Conservation (phyloP, 2,113 vertebrate species). For the Chamaea fasciata region DNA sequence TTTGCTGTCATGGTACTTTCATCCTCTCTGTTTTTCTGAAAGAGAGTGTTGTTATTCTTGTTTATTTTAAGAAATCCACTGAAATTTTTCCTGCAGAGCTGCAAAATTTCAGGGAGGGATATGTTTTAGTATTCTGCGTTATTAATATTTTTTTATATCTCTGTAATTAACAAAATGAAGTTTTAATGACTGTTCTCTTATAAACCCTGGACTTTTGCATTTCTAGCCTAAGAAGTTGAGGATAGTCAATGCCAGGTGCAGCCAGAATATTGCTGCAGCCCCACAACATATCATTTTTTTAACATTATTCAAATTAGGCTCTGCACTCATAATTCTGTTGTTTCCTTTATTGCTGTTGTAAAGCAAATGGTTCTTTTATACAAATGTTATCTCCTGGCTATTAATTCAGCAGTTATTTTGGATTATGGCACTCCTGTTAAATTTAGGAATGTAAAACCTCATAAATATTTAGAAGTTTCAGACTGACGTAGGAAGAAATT, state of each 20-base stretch:
- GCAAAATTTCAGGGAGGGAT: not conserved
- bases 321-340: constrained; percentile 73
- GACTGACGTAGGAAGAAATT: constrained; percentile 63
- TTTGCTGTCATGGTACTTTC: not conserved
- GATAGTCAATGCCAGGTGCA: constrained; percentile 56
- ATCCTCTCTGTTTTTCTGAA: constrained; percentile 1
- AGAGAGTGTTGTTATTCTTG: not conserved
- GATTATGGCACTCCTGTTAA: constrained; percentile 74
- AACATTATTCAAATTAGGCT: constrained; percentile 76
- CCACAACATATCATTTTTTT: constrained; percentile 54
- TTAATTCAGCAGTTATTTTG: constrained; percentile 79
- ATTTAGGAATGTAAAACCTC: constrained; percentile 65
- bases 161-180: constrained; percentile 52
- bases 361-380: constrained; percentile 78
- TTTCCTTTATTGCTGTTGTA: constrained; percentile 78
- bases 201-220: constrained; percentile 52
- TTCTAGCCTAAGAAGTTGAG: constrained; percentile 49
- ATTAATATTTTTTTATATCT: constrained; percentile 52
- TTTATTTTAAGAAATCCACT: constrained; percentile 33
- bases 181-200: constrained; percentile 59
- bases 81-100: not conserved
- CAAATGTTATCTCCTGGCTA: constrained; percentile 77
- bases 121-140: constrained; percentile 57
- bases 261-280: constrained; percentile 12
- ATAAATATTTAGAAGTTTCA: constrained; percentile 73